These are phyloP conservation scores for Ophion ventricosus DNA, from an alignment of 2,888 invertebrate genomes.

Conservation along the genomic window DNA sequence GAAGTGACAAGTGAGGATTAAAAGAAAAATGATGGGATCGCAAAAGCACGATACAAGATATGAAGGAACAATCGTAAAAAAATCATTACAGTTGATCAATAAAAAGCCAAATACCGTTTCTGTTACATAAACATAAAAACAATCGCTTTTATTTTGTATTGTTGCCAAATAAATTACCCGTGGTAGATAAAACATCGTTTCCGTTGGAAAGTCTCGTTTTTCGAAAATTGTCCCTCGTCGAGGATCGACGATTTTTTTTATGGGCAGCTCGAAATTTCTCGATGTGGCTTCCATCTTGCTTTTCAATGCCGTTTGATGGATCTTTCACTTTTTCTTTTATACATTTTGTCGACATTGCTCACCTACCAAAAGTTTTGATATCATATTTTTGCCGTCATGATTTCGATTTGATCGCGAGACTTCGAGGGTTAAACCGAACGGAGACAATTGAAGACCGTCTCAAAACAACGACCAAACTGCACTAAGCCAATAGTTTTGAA, in stretches of 20 bases:
- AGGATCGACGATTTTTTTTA: neutral
- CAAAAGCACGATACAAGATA: neutral
- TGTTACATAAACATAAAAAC: neutral
- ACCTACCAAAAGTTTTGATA: neutral
- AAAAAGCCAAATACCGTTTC: neutral
- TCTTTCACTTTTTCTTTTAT: neutral
- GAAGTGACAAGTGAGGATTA: neutral
- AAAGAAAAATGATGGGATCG: neutral
- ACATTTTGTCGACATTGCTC: slow-evolving; percentile 8
- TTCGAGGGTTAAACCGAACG: slow-evolving; percentile 14
- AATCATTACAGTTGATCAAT: neutral
- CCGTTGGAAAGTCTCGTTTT: neutral
- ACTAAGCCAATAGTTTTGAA: neutral
- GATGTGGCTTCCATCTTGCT: neutral
- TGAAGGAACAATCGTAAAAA: neutral
- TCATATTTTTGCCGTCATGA: slow-evolving; percentile 22
- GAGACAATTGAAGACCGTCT: slow-evolving; percentile 18
- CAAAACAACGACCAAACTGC: neutral
- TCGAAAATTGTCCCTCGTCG: neutral
- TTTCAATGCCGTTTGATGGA: neutral
- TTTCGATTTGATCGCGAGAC: slow-evolving; percentile 19
- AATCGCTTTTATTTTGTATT: neutral
- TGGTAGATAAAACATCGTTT: slow-evolving; percentile 1
- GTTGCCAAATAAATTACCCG: neutral
- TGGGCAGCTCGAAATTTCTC: slow-evolving; percentile 3